Percentiles rank a stretch among this genome's conserved stretches.
These are phyloP conservation scores for Zeuzera pyrina DNA, from an alignment of 2,888 invertebrate genomes.

Conservation along the genomic window DNA sequence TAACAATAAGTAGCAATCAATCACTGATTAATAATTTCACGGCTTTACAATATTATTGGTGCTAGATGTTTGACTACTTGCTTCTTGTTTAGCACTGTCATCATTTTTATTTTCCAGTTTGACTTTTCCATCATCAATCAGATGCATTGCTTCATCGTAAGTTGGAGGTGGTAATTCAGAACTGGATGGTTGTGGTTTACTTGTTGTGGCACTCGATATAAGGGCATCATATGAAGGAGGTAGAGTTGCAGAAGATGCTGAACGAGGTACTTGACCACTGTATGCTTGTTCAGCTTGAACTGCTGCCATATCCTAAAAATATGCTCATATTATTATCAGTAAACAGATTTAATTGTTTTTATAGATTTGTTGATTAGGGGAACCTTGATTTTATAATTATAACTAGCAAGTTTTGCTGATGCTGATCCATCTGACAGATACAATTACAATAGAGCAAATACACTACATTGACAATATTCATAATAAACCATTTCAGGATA, in stretches of 20 bases:
- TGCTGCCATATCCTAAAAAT: slow-evolving; percentile 70
- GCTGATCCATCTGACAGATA: too few species aligned
- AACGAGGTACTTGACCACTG: slow-evolving; percentile 64
- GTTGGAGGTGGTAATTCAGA: slow-evolving; percentile 76
- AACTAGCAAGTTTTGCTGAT: too few species aligned
- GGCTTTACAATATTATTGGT: slow-evolving; percentile 55
- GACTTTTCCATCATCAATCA: slow-evolving; percentile 61
- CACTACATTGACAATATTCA: too few species aligned
- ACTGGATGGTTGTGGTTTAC: slow-evolving; percentile 58
- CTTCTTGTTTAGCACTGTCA: slow-evolving; percentile 51
- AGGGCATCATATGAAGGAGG: slow-evolving; percentile 77
- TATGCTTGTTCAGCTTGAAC: slow-evolving; percentile 71
- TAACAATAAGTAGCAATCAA: background rate
- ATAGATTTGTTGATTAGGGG: too few species aligned
- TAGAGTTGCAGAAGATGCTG: slow-evolving; percentile 71
- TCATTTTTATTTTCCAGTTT: slow-evolving; percentile 37
- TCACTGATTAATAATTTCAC: slow-evolving; percentile 35
- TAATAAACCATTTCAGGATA: too few species aligned
- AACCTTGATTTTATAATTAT: too few species aligned
- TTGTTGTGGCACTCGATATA: slow-evolving; percentile 48
- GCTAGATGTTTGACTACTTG: slow-evolving; percentile 37
- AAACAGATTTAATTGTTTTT: too few species aligned
- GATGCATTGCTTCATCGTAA: slow-evolving; percentile 76
- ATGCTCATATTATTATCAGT: too few species aligned
- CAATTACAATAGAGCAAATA: too few species aligned